phyloP scores from a whole-genome alignment of 2,797 vertebrate species.

The Spea hammondii region DNA sequence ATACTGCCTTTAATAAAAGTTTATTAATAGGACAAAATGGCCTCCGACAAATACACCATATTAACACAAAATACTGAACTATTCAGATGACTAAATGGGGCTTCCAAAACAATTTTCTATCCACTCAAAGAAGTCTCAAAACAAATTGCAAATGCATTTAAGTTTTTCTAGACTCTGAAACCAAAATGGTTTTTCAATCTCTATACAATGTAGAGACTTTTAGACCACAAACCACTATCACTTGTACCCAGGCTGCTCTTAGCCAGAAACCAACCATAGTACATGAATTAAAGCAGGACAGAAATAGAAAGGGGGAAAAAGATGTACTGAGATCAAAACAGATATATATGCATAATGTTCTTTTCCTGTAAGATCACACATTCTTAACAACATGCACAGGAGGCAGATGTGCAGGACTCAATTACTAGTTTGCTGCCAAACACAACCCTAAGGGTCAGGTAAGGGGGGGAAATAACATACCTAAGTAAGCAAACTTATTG shows the following conservation, averaged over 20 bases:
- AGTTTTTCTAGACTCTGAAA: too few relatives aligned
- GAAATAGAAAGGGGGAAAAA: neutral
- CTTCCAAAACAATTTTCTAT: too few relatives aligned
- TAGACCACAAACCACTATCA: constrained; percentile 20
- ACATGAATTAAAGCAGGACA: neutral
- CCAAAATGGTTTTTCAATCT: too few relatives aligned
- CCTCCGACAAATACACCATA: too few relatives aligned
- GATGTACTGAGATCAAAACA: neutral
- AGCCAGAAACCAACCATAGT: neutral
- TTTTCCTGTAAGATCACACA: too few relatives aligned
- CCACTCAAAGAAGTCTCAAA: too few relatives aligned
- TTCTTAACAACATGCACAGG: too few relatives aligned
- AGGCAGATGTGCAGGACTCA: neutral
- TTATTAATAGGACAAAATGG: too few relatives aligned
- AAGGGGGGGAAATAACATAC: neutral
- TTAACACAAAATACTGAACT: too few relatives aligned
- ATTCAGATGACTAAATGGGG: too few relatives aligned
- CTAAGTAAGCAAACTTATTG: neutral
- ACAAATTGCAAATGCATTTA: too few relatives aligned
- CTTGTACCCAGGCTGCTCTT: neutral
- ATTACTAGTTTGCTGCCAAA: neutral
- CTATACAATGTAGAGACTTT: neutral
- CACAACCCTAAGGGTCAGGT: neutral
- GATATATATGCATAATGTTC: neutral
- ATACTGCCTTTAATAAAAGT: too few relatives aligned